phyloP scores from a whole-genome alignment of 1,140 invertebrate genomes.

The Orchesella cincta region DNA sequence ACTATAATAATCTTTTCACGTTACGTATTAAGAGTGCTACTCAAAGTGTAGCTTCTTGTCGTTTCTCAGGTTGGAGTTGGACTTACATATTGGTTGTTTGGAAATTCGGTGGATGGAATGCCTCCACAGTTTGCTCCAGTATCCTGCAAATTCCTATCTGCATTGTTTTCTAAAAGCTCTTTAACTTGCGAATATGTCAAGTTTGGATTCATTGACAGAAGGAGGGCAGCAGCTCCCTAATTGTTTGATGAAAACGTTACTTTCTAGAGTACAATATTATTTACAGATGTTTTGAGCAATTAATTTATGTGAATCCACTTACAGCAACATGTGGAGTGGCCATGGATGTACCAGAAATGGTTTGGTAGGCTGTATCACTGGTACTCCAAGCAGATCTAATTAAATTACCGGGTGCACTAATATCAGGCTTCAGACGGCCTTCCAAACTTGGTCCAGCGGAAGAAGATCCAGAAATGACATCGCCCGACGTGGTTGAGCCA shows the following conservation, averaged over 20 bases:
- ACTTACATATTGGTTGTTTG: constrained; percentile 11
- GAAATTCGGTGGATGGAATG: neutral
- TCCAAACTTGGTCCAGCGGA: constrained; percentile 32
- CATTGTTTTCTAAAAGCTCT: neutral
- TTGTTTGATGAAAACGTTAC: no score
- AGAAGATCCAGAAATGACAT: neutral
- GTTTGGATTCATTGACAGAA: neutral
- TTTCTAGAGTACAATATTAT: no score
- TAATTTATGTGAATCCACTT: no score
- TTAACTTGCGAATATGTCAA: neutral
- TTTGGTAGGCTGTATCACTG: constrained; percentile 3
- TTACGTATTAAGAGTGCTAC: no score
- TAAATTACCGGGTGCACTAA: constrained; percentile 33
- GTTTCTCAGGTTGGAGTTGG: no score
- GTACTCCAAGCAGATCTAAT: constrained; percentile 17
- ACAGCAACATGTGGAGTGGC: constrained; percentile 37
- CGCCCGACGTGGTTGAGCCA: neutral
- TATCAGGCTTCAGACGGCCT: constrained; percentile 36
- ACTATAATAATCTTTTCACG: neutral
- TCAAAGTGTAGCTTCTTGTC: no score
- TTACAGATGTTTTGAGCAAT: no score
- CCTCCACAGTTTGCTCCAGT: neutral
- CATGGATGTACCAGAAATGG: constrained; percentile 36
- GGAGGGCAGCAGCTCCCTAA: neutral
- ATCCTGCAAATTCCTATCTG: constrained; percentile 1